Base-by-base conservation (phyloP, 2,797 vertebrate species). In the Rhinatrema bivittatum region DNA sequence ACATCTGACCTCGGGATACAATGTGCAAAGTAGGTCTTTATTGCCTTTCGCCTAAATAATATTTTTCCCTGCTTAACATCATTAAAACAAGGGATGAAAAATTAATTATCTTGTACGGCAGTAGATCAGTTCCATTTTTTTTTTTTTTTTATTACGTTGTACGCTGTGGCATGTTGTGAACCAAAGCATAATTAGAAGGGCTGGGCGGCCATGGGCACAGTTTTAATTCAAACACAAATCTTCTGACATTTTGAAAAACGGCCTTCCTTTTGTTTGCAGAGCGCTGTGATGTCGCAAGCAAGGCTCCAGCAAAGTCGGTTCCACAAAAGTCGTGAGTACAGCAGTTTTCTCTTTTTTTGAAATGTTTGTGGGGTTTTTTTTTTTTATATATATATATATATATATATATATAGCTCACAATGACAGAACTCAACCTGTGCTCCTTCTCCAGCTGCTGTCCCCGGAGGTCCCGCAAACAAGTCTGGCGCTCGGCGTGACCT, bases 291-390 rank as follows among this genome's bases (percentile, higher is more conserved):
- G 79, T 87, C 56, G 74, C 90, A 56, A 80, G 78, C 70, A 95
- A 93, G 85, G 82, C 87, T 57, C 76, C 88, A 56, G 85, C 86
- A 60, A 96, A 96, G 88, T 85, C 84, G 45, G 86, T 89, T 65
- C 87, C 87, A 39, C 87, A 93, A 47, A 94, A 91, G 72, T 95
- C 84, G 89, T 93, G 75, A 94, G 91, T 95, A 86, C 29, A 42
- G 44, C 70, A 48, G 47, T 44, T 78, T 76, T 48, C 39, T 56
- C 21, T 2, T 53, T 66, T 43, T n/a, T n/a, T n/a, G n/a, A n/a
- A n/a, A n/a, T n/a, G n/a, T n/a, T n/a, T n/a, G n/a, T n/a, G n/a
- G n/a, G n/a, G n/a, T n/a, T n/a, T n/a, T n/a, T n/a, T n/a, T n/a
- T n/a, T n/a, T n/a, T n/a, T n/a, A n/a, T n/a, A n/a, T n/a, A n/a